phyloP scores from a whole-genome alignment of 2,888 invertebrate genomes.

The Sarcophaga carnaria region DNA sequence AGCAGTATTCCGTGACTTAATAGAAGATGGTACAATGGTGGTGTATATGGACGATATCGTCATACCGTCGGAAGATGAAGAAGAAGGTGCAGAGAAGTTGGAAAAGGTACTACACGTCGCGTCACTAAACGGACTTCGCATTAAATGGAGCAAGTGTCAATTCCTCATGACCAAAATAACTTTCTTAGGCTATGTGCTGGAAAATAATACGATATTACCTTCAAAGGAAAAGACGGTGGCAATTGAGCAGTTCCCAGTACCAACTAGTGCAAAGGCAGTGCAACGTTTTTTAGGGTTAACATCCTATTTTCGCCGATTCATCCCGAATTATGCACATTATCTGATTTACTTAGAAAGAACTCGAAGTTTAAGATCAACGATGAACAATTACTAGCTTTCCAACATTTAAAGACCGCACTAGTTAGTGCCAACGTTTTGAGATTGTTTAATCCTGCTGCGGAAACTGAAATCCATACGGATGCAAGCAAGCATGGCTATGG shows the following conservation, averaged over 20 bases:
- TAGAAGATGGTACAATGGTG: conserved; percentile 23
- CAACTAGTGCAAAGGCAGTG: conserved; percentile 63
- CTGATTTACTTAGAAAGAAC: conserved; percentile 70
- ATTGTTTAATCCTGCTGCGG: conserved; percentile 59
- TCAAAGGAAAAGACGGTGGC: no score
- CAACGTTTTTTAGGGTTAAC: conserved; percentile 36
- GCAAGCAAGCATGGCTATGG: conserved; percentile 69
- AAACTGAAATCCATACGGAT: conserved; percentile 70
- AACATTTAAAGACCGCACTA: conserved; percentile 3
- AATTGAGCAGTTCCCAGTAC: neutral
- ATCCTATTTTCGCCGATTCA: conserved; percentile 63
- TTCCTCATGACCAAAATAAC: conserved; percentile 44
- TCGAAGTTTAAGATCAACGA: conserved; percentile 50
- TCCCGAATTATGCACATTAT: conserved; percentile 69
- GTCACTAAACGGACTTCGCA: neutral
- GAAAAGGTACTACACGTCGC: no score
- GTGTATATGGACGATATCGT: conserved; percentile 67
- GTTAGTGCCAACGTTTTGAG: conserved; percentile 64
- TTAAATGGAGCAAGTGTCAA: conserved; percentile 66
- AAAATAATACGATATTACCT: no score
- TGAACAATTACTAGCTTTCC: conserved; percentile 59
- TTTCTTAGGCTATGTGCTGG: no score
- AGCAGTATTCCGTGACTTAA: conserved; percentile 60
- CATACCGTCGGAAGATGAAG: conserved; percentile 27
- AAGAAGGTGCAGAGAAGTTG: conserved; percentile 20